phyloP scores from a whole-genome alignment of 2,113 vertebrate species.

The Epinephelus moara region DNA sequence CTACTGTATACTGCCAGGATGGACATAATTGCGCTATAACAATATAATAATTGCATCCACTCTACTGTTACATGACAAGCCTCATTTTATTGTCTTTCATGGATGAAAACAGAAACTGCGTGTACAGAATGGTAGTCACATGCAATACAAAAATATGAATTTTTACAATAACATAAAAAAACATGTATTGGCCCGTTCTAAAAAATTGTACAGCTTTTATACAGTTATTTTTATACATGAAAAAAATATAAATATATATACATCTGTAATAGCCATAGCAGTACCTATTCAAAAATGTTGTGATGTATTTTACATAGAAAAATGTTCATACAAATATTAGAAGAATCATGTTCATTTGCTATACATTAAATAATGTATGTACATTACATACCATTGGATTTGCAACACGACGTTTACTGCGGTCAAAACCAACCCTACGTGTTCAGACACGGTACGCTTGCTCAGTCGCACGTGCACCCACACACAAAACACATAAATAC shows the following conservation, averaged over 20 bases:
- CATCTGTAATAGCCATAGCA: slow-evolving; percentile 82
- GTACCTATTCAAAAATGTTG: slow-evolving; percentile 83
- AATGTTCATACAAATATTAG: slow-evolving; percentile 86
- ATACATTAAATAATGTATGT: slow-evolving; percentile 86
- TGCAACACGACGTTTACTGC: slow-evolving; percentile 73
- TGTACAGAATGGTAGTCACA: slow-evolving; percentile 85
- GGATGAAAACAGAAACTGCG: slow-evolving; percentile 85
- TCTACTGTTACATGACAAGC: slow-evolving; percentile 78
- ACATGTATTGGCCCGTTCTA: slow-evolving; percentile 83
- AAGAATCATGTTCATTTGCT: slow-evolving; percentile 80
- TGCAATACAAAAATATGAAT: slow-evolving; percentile 90
- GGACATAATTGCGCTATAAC: neutral
- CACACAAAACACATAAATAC: slow-evolving; percentile 60
- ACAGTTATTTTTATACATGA: slow-evolving; percentile 79
- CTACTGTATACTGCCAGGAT: neutral
- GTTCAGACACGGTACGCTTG: slow-evolving; percentile 51
- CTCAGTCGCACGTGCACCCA: slow-evolving; percentile 44
- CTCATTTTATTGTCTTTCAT: slow-evolving; percentile 85
- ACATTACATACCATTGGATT: slow-evolving; percentile 78
- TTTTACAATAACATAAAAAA: slow-evolving; percentile 86
- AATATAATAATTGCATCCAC: neutral
- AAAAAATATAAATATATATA: slow-evolving; percentile 86
- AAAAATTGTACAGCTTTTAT: slow-evolving; percentile 80
- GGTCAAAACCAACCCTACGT: slow-evolving; percentile 62
- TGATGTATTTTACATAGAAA: slow-evolving; percentile 83